Percentiles rank a stretch among this genome's conserved stretches.
Evolutionary conservation across 2,113 vertebrate species (phyloP).

Genomic region (Vombatus ursinus): DNA sequence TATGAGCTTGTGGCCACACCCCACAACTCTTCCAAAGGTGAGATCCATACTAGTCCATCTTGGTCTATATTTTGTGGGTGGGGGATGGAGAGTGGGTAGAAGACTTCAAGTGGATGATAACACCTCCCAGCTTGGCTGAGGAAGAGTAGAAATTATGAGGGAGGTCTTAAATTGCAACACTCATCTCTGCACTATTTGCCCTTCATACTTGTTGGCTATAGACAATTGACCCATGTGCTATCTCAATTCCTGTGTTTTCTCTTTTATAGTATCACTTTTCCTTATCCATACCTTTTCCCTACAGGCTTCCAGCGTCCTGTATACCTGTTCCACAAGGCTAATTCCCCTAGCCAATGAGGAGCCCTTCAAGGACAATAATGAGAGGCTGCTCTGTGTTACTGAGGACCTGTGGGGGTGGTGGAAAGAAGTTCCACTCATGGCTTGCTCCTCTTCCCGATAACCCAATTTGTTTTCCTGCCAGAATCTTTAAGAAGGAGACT

Average conservation of each 20-base stretch:
- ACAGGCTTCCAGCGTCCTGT: conserved; percentile 87
- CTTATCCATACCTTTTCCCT: not conserved
- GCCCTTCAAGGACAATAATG: conserved; percentile 56
- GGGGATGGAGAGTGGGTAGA: not conserved
- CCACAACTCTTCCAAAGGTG: conserved; percentile 86
- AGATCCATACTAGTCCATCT: conserved; percentile 9
- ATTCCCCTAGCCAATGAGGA: conserved; percentile 75
- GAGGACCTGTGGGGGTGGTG: conserved; percentile 45
- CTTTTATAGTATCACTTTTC: not conserved
- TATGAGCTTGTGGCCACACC: conserved; percentile 89
- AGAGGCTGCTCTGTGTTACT: conserved; percentile 62
- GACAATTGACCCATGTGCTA: not conserved
- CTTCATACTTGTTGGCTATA: not conserved
- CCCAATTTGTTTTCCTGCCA: conserved; percentile 62
- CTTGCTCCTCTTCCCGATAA: conserved; percentile 63
- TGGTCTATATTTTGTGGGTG: not conserved
- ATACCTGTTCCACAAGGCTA: conserved; percentile 90
- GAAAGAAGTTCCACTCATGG: conserved; percentile 48
- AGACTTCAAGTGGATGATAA: not conserved
- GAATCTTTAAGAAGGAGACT: conserved; percentile 70
- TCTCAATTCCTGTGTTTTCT: not conserved
- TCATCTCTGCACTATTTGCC: not conserved
- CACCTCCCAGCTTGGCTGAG: not conserved
- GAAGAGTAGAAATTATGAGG: not conserved
- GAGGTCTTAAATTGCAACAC: not conserved